phyloP scores from a whole-genome alignment of 2,113 vertebrate genomes.

The Gadus macrocephalus region DNA sequence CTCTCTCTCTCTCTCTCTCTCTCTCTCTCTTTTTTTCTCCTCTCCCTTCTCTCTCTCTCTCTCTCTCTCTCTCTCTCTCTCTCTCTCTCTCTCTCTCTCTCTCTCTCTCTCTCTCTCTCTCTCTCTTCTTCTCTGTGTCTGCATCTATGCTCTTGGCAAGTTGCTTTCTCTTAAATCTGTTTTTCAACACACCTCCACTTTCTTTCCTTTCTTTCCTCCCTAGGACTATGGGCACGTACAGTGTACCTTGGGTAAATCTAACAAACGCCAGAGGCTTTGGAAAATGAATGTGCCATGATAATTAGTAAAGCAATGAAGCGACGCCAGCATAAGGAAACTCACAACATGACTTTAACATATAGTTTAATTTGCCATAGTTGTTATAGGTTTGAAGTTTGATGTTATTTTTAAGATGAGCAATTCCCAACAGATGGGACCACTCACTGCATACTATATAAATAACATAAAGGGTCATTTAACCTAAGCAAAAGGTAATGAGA shows the following conservation, averaged over 20 bases:
- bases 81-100: too few species aligned
- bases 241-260: constrained; percentile 56
- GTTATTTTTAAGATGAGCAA: too few species aligned
- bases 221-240: constrained; percentile 48
- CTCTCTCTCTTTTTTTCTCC: too few species aligned
- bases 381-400: constrained; percentile 39
- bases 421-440: too few species aligned
- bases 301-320: constrained; percentile 64
- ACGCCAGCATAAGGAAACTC: constrained; percentile 58
- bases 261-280: constrained; percentile 56
- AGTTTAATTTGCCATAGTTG: constrained; percentile 50
- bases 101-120: too few species aligned
- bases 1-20: too few species aligned
- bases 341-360: constrained; percentile 66
- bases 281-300: constrained; percentile 65
- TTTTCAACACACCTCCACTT: constrained; percentile 48
- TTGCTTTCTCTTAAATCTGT: constrained; percentile 43
- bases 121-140: too few species aligned
- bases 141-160: constrained; percentile 25
- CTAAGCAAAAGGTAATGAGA: too few species aligned
- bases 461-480: too few species aligned
- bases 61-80: too few species aligned
- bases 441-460: too few species aligned
- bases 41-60: too few species aligned
- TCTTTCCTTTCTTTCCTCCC: constrained; percentile 24